Evolutionary conservation across 1,140 invertebrate genomes (phyloP), one percentile per base, ranked within the genome.

Genomic region (Chlorops oryzae): DNA sequence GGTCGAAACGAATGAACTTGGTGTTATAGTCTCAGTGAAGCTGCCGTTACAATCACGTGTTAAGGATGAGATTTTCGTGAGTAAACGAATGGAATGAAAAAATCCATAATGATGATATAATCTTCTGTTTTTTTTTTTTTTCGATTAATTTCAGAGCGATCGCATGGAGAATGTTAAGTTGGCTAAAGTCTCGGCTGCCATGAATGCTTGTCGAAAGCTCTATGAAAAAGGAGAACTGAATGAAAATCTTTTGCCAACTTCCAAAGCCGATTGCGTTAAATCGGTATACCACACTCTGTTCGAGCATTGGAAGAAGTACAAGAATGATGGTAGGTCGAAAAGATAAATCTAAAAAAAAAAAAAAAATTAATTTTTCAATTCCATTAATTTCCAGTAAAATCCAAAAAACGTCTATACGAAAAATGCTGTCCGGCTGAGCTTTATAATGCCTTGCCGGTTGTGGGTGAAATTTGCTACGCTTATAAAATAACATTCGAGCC

Each of bases 121-220:
- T n/a, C n/a, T n/a, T n/a, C n/a, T n/a, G n/a, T n/a, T n/a, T n/a
- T n/a, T n/a, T 50, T n/a, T 44, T 50, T 45, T 44, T 24, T 15
- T 51, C 43, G 35, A 24, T 5, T 43, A 15, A 40, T 17, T 69
- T 48, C 57, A 88, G 87, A 82, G 88, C 21, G 57, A 75, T 34
- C 60, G 60, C 2, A 84, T 81, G 76, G 1, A 27, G 2, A 79
- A 61, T n/a, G 70, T 80, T 41, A 80, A 81, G 52, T 54, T 74
- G 9, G 92, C 93, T 0, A 92, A 93, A 74, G 78, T 85, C 55
- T 82, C 86, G 3, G 91, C 82, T 1, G 92, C 91, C 0, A 75
- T 93, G 20, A 80, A 86, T 53, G 79, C 81, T 1, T 92, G 90
- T 64, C 79, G 81, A 50, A 63, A 74, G 56, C 73, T 96, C 55